Conservation (phyloP, 2,113 vertebrate genomes). For the Nerophis ophidion region DNA sequence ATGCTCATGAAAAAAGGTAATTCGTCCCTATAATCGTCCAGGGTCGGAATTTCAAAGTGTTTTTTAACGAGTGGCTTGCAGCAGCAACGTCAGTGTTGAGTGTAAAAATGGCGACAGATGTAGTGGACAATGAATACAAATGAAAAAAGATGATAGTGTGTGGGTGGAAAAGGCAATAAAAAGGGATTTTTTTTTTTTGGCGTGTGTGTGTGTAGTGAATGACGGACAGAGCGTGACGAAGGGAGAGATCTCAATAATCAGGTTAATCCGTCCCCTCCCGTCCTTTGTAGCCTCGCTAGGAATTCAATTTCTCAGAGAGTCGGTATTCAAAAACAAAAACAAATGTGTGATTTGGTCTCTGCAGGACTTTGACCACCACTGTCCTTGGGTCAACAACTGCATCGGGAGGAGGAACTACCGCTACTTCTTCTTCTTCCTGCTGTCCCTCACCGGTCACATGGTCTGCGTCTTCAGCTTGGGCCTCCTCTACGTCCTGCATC, state of each 20-base stretch:
- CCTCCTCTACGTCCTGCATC: constrained; percentile 86
- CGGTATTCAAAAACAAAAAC: constrained; percentile 16
- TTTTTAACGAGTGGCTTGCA: too few relatives aligned
- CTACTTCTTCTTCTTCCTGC: constrained; percentile 95
- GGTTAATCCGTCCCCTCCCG: constrained; percentile 55
- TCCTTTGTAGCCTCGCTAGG: constrained; percentile 43
- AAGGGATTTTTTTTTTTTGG: constrained; percentile 26
- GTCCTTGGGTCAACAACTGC: constrained; percentile 82
- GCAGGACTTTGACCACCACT: constrained; percentile 98
- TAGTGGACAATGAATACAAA: not conserved
- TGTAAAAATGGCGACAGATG: not conserved
- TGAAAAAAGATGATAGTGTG: constrained; percentile 5
- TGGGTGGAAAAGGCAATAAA: constrained; percentile 30
- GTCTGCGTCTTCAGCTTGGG: constrained; percentile 86
- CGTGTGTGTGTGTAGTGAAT: constrained; percentile 15
- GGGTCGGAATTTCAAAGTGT: too few relatives aligned
- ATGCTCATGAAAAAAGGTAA: too few relatives aligned
- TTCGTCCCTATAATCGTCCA: too few relatives aligned
- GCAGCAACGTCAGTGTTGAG: not conserved
- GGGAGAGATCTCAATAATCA: constrained; percentile 57
- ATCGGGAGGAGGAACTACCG: constrained; percentile 96
- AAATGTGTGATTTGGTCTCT: not conserved
- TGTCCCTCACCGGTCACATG: constrained; percentile 91
- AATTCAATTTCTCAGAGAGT: constrained; percentile 41
- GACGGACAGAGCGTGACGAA: constrained; percentile 37